Conservation (phyloP, 2,888 invertebrate genomes). For the Xestia xanthographa region DNA sequence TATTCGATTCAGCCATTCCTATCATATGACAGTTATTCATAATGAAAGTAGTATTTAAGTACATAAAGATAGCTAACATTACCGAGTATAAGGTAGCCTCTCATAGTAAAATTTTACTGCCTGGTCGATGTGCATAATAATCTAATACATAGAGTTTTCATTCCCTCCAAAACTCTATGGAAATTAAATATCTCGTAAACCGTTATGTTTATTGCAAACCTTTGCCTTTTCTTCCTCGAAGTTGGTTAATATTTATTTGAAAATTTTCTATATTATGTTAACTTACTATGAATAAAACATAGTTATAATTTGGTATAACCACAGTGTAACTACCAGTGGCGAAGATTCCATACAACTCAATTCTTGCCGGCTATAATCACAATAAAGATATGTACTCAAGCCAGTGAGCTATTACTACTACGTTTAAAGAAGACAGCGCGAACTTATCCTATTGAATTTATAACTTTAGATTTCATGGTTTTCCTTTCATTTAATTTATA, state of each 20-base stretch:
- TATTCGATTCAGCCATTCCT: background rate
- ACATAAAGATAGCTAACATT: background rate
- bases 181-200: constrained; percentile 52
- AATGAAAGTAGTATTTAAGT: background rate
- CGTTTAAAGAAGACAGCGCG: too few species aligned
- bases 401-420: too few species aligned
- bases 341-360: too few species aligned
- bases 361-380: too few species aligned
- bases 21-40: constrained; percentile 2
- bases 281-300: background rate
- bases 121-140: constrained; percentile 37
- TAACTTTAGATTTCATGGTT: too few species aligned
- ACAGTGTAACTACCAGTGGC: too few species aligned
- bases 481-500: too few species aligned
- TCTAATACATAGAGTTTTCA: constrained; percentile 26
- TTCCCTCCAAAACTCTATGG: constrained; percentile 42
- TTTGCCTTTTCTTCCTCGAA: constrained; percentile 21
- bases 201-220: constrained; percentile 49
- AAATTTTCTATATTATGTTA: background rate
- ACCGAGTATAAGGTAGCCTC: constrained; percentile 3
- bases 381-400: too few species aligned
- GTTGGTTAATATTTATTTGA: constrained; percentile 15
- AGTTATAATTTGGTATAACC: too few species aligned
- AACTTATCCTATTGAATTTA: too few species aligned
- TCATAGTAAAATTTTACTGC: constrained; percentile 48